These are phyloP conservation scores for Coremacera marginata DNA, from an alignment of 2,888 invertebrate species.

Conservation along the genomic window DNA sequence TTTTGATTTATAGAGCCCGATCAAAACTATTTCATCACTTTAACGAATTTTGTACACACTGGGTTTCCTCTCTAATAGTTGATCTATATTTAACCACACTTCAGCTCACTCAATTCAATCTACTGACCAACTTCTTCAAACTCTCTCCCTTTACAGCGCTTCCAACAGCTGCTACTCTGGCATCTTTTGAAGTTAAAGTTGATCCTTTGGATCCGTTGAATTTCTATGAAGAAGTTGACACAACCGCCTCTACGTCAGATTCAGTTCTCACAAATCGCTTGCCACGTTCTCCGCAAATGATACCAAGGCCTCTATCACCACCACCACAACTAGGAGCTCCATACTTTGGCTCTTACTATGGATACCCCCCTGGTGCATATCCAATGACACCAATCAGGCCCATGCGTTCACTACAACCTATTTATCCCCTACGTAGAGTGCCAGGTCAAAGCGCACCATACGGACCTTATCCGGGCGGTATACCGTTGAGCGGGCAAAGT, in stretches of 20 bases:
- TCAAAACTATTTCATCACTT: neutral
- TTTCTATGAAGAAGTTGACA: constrained; percentile 31
- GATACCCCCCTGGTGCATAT: neutral
- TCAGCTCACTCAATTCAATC: neutral
- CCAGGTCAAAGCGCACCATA: neutral
- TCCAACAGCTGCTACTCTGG: neutral
- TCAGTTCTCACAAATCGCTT: neutral
- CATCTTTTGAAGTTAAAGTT: neutral
- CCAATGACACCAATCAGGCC: neutral
- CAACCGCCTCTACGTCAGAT: neutral
- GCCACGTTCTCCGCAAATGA: constrained; percentile 35
- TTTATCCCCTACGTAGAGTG: neutral
- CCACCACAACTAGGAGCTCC: constrained; percentile 18
- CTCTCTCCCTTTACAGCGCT: constrained; percentile 9
- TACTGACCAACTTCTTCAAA: constrained; percentile 24
- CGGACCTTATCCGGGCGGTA: neutral
- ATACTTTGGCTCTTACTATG: too few relatives aligned
- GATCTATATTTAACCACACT: neutral
- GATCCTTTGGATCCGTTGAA: constrained; percentile 36
- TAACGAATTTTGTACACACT: neutral
- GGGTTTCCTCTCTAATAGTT: neutral
- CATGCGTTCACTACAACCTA: constrained; percentile 15
- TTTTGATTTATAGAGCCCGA: neutral
- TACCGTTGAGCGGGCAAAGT: neutral
- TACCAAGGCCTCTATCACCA: constrained; percentile 18